phyloP scores from a whole-genome alignment of 2,113 vertebrate species.

The Pelusios castaneus region DNA sequence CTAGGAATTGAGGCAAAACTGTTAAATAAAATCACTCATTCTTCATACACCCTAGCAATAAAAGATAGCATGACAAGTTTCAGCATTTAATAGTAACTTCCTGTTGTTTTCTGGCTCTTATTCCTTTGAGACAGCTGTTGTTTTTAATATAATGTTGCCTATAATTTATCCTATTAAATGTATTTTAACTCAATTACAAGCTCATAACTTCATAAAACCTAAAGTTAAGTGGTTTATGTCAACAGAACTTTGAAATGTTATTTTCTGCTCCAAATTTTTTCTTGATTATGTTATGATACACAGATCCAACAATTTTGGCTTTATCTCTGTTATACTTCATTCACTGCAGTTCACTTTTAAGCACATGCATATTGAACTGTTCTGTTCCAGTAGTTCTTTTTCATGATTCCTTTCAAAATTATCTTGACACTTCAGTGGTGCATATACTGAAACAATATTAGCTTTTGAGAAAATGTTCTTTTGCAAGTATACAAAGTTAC shows the following conservation, averaged over 20 bases:
- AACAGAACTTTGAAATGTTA: not conserved
- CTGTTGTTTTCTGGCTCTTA: not conserved
- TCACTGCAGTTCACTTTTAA: not conserved
- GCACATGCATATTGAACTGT: not conserved
- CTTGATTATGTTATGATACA: not conserved
- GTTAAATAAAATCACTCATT: not conserved
- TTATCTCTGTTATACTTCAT: not conserved
- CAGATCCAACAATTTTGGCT: not conserved
- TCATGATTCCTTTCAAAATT: not conserved
- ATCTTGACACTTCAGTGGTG: not conserved
- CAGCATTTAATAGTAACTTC: not conserved
- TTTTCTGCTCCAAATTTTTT: not conserved
- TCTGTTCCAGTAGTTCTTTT: not conserved
- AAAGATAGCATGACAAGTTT: not conserved
- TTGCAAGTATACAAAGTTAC: not conserved
- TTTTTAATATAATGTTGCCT: not conserved
- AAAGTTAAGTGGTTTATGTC: not conserved
- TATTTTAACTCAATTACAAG: not conserved
- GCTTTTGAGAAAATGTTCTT: not conserved
- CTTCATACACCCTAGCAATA: not conserved
- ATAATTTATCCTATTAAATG: not conserved
- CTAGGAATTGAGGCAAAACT: not conserved
- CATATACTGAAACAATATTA: not conserved
- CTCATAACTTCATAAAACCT: not conserved
- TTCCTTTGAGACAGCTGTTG: not conserved